Evolutionary conservation across 2,113 vertebrate species (phyloP).

Genomic region (Hypomesus transpacificus): DNA sequence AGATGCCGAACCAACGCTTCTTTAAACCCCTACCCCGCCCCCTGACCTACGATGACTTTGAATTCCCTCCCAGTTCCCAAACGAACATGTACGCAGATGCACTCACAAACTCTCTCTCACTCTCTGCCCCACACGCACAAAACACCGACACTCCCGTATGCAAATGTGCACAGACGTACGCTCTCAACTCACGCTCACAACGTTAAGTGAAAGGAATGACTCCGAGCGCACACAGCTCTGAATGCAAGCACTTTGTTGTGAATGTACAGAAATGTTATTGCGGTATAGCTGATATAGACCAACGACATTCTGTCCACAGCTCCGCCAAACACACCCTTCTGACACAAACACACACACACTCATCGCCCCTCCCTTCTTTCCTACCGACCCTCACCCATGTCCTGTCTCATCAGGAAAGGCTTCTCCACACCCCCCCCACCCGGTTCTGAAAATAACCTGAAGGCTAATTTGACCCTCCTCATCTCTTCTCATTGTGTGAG

Average conservation of each 20-base stretch:
- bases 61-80: not conserved
- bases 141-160: not conserved
- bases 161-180: too few species aligned
- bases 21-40: not conserved
- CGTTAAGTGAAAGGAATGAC: too few species aligned
- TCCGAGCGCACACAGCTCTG: not conserved
- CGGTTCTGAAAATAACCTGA: constrained; percentile 31
- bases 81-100: not conserved
- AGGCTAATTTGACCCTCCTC: constrained; percentile 36
- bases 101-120: not conserved
- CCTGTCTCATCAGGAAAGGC: constrained; percentile 42
- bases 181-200: not conserved
- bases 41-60: not conserved
- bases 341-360: not conserved
- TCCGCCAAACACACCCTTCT: not conserved
- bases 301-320: not conserved
- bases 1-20: constrained; percentile 9
- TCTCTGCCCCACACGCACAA: not conserved
- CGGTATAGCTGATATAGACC: not conserved
- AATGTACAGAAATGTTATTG: not conserved
- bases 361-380: not conserved
- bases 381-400: constrained; percentile 3
- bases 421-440: constrained; percentile 13
- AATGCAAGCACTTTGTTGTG: too few species aligned
- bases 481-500: constrained; percentile 16